A percentile compares a stretch with the other conserved stretches of the same genome.
Evolutionary conservation across 1,140 invertebrate species (phyloP).

Genomic region (Agrilus planipennis): DNA sequence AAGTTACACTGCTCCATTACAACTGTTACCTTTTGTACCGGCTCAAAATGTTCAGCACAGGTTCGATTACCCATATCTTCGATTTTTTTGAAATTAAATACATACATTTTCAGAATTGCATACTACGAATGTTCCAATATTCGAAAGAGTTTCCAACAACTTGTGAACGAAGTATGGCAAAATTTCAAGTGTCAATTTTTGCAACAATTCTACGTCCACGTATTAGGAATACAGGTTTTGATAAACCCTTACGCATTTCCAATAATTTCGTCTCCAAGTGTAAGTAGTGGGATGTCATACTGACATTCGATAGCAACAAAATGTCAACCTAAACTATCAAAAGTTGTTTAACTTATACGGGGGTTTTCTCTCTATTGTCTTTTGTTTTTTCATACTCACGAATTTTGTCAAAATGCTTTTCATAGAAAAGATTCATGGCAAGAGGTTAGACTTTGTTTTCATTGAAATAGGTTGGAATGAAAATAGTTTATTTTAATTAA

Average conservation of each 20-base stretch:
- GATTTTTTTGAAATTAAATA: constrained; percentile 48
- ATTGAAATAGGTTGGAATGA: no score
- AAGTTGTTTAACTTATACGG: no score
- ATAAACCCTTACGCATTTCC: constrained; percentile 61
- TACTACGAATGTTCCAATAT: constrained; percentile 53
- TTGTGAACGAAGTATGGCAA: constrained; percentile 14
- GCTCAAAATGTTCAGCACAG: constrained; percentile 34
- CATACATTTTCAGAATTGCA: constrained; percentile 62
- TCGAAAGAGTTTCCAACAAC: constrained; percentile 8
- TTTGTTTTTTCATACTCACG: no score
- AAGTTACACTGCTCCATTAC: constrained; percentile 29
- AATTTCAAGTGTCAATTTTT: constrained; percentile 50
- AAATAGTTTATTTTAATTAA: no score
- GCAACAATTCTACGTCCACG: constrained; percentile 82
- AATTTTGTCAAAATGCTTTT: no score
- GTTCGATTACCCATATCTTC: constrained; percentile 48
- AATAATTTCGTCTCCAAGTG: constrained; percentile 15
- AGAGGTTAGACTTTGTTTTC: no score
- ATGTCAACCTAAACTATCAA: no score
- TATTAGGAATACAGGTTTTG: constrained; percentile 78
- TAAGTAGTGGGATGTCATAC: constrained; percentile 6
- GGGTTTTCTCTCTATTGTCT: no score
- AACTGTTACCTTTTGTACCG: constrained; percentile 31
- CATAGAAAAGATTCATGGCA: no score
- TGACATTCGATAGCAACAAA: background rate